Evolutionary conservation across 2,888 invertebrate genomes (phyloP).

Genomic region (Ophion slaviceki): DNA sequence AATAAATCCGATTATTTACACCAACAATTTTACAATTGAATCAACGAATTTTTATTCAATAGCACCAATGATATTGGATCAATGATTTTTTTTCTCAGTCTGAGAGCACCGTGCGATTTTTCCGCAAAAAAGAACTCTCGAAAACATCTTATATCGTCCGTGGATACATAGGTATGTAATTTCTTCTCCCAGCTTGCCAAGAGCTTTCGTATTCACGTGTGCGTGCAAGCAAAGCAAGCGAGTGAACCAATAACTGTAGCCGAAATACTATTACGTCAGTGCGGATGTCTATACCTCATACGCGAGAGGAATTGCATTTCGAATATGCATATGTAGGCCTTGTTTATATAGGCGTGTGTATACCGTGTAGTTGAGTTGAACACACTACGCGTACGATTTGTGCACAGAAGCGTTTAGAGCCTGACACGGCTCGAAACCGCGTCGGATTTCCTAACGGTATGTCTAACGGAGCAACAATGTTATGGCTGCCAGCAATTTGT

Average conservation of each 20-base stretch:
- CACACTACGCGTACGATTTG: conserved; percentile 23
- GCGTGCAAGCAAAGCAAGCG: too few species aligned
- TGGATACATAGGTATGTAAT: too few species aligned
- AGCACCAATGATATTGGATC: too few species aligned
- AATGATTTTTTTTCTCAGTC: too few species aligned
- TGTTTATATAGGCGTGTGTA: not conserved
- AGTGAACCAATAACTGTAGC: not conserved
- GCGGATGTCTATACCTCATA: not conserved
- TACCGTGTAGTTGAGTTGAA: conserved; percentile 8
- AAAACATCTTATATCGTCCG: too few species aligned
- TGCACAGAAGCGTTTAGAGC: conserved; percentile 37
- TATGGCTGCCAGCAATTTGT: conserved; percentile 28
- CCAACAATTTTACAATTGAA: too few species aligned
- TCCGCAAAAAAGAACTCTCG: too few species aligned
- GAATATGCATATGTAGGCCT: not conserved
- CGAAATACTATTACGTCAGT: not conserved
- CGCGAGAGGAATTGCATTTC: not conserved
- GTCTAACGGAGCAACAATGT: conserved; percentile 59
- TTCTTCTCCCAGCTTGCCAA: too few species aligned
- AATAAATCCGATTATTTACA: too few species aligned
- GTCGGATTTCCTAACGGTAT: conserved; percentile 59
- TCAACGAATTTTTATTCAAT: too few species aligned
- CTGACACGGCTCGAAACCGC: conserved; percentile 32
- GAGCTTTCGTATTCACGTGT: not conserved
- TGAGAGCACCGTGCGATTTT: too few species aligned